Base-by-base conservation (phyloP, 1,140 invertebrate genomes). In the Drosophila obscura region DNA sequence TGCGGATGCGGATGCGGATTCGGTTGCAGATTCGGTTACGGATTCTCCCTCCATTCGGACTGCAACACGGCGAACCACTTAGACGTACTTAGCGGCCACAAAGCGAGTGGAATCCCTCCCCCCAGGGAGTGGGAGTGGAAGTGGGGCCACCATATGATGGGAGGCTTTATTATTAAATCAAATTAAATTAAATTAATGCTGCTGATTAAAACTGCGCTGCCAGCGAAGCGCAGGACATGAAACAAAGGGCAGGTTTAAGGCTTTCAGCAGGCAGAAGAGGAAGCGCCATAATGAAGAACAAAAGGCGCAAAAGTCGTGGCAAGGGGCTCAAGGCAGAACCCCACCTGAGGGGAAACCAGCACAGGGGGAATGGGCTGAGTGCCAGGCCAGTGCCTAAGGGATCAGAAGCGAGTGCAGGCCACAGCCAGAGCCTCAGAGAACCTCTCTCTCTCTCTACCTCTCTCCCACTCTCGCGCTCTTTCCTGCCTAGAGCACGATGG, bases 141-240 rank as follows among this genome's bases (percentile, higher is more conserved):
- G n/a, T 41, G 46, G n/a, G n/a, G 19, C 31, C 39, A 60, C 31
- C 58, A 63, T 50, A 13, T 39, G 35, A 39, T 5, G 35, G 51
- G 28, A 56, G 61, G 66, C 63, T 77, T 67, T 83, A 88, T 67
- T 83, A 88, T 89, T 83, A 89, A 83, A 83, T 89, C 84, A 88
- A 88, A 88, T 88, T 89, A 88, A 88, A 89, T 89, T 88, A 88
- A 88, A 83, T 88, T 83, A 88, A 88, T 73, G 80, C 83, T 55
- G 58, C 76, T 88, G 73, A 89, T 88, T 80, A 80, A 87, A 87
- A 67, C 63, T 22, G 35, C 4, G 31, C 26, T 48, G 60, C 65
- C 26, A 39, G 11, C 13, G 66, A 53, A 45, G 67, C 45, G 50
- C 4, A 62, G 52, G 62, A 64, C 62, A 62, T 60, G 35, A 80